These are phyloP conservation scores for Ia io DNA, from an alignment of 2,113 vertebrate genomes.

Conservation along the genomic window DNA sequence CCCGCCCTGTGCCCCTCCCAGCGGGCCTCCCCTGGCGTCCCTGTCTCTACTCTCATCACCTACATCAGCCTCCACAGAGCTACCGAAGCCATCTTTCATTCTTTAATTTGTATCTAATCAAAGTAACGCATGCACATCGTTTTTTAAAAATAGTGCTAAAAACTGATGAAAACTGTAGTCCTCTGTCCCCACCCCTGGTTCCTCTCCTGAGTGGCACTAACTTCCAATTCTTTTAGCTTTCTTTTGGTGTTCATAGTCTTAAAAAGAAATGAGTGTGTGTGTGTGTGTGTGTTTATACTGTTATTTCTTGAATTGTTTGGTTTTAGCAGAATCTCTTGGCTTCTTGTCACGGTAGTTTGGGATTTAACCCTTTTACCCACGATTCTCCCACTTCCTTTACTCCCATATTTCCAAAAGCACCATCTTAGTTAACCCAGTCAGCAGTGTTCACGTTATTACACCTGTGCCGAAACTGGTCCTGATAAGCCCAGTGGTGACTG, in stretches of 20 bases:
- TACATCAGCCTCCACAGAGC: accelerated
- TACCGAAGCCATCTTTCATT: not conserved
- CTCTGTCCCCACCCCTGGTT: not conserved
- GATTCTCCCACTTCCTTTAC: not conserved
- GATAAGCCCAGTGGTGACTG: not conserved
- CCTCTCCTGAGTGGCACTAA: not conserved
- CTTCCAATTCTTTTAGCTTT: not conserved
- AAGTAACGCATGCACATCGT: not conserved
- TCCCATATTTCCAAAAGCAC: not conserved
- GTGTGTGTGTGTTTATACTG: not conserved
- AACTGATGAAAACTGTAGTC: not conserved
- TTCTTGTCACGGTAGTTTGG: not conserved
- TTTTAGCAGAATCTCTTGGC: not conserved
- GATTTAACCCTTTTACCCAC: not conserved
- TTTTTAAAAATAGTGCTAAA: not conserved
- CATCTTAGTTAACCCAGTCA: not conserved
- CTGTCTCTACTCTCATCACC: not conserved
- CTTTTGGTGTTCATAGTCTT: not conserved
- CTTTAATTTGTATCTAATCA: not conserved
- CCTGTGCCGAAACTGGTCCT: not conserved
- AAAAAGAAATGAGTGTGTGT: not conserved
- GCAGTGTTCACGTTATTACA: not conserved
- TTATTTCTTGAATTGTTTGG: not conserved
- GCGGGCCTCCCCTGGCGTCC: not conserved
- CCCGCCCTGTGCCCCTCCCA: not conserved